Evolutionary conservation across 1,140 invertebrate species (phyloP).

Genomic region (Eciton burchellii): DNA sequence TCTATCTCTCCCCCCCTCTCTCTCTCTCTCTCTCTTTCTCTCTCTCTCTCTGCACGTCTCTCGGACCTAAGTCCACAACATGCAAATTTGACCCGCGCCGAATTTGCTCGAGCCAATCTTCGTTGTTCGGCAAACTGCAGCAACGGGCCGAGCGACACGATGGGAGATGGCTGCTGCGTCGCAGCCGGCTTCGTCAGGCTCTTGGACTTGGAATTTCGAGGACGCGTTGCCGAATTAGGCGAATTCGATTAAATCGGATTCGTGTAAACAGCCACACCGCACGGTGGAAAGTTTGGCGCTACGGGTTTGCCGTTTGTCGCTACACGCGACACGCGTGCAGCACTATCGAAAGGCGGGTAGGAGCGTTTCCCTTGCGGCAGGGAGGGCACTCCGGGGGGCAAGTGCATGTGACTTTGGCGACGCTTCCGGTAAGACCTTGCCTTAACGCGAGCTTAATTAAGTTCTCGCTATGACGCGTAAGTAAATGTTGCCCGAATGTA

Average conservation of each 20-base stretch:
- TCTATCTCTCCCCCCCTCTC: not conserved
- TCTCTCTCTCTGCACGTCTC: constrained; percentile 27
- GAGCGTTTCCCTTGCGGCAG: constrained; percentile 37
- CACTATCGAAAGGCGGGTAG: not conserved
- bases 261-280: constrained; percentile 70
- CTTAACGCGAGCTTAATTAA: constrained; percentile 67
- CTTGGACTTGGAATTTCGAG: constrained; percentile 71
- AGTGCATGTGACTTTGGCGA: constrained; percentile 64
- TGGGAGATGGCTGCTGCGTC: constrained; percentile 36
- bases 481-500: constrained; percentile 41
- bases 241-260: constrained; percentile 76
- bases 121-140: constrained; percentile 75
- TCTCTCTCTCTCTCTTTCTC: constrained; percentile 1
- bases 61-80: constrained; percentile 79
- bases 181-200: constrained; percentile 65
- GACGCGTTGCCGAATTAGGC: constrained; percentile 66
- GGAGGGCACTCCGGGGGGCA: constrained; percentile 46
- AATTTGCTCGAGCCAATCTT: constrained; percentile 79
- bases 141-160: constrained; percentile 52
- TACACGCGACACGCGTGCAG: constrained; percentile 49
- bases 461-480: constrained; percentile 51
- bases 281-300: constrained; percentile 68
- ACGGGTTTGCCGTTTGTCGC: constrained; percentile 38
- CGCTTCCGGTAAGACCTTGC: constrained; percentile 55
- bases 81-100: constrained; percentile 74